A percentile compares a stretch with the other conserved stretches of the same genome.
phyloP scores from a whole-genome alignment of 2,113 vertebrate species.

The Calidris pugnax region DNA sequence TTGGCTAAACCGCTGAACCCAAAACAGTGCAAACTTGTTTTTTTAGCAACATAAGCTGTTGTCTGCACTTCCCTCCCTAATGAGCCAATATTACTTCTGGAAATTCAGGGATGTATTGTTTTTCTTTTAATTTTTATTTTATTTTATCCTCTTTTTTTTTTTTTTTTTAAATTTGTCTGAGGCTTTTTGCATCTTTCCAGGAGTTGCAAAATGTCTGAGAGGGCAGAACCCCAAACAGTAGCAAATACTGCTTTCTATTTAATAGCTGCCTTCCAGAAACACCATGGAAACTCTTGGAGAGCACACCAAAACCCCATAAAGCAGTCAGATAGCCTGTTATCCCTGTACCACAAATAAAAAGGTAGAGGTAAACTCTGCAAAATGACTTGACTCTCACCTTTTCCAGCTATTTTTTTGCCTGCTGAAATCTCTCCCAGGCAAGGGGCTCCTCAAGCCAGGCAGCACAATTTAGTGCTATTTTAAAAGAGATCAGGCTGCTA shows the following conservation, averaged over 20 bases:
- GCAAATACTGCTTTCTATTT: background rate
- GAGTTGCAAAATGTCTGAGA: background rate
- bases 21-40: background rate
- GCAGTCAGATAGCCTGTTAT: background rate
- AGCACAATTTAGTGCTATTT: background rate
- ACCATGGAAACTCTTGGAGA: background rate
- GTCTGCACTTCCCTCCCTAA: background rate
- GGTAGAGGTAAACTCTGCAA: background rate
- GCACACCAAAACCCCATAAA: background rate
- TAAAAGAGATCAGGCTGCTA: background rate
- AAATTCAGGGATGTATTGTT: background rate
- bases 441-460: background rate
- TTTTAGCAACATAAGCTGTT: constrained; percentile 4
- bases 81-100: background rate
- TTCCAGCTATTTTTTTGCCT: background rate
- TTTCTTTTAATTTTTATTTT: background rate
- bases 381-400: background rate
- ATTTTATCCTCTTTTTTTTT: background rate
- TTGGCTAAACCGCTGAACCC: constrained; percentile 12
- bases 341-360: background rate
- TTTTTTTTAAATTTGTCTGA: background rate
- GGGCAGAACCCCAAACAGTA: background rate
- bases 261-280: background rate
- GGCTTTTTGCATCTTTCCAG: background rate
- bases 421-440: background rate